Percentiles rank a stretch among this genome's conserved stretches.
These are phyloP conservation scores for Drusus annulatus DNA, from an alignment of 1,140 invertebrate genomes.

Conservation along the genomic window DNA sequence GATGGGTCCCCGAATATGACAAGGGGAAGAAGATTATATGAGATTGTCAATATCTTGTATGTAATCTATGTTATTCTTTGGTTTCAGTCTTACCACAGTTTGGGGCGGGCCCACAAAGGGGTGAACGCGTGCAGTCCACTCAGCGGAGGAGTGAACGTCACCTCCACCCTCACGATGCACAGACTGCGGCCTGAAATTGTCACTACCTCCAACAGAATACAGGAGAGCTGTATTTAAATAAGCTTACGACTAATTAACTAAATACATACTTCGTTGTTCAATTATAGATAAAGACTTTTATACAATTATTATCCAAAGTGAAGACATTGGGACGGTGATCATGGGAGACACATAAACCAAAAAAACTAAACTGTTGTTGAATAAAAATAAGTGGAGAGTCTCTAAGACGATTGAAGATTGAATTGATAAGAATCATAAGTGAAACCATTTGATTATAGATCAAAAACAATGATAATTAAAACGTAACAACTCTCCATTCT, in stretches of 20 bases:
- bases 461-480: too few relatives aligned
- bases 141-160: slow-evolving; percentile 69
- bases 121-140: slow-evolving; percentile 70
- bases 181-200: slow-evolving; percentile 82
- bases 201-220: slow-evolving; percentile 86
- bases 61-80: slow-evolving; percentile 52
- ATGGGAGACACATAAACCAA: not conserved
- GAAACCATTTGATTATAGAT: too few relatives aligned
- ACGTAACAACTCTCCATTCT: too few relatives aligned
- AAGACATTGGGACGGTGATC: slow-evolving; percentile 6
- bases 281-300: slow-evolving; percentile 44
- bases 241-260: not conserved
- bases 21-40: too few relatives aligned
- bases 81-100: slow-evolving; percentile 78
- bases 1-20: too few relatives aligned
- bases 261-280: slow-evolving; percentile 54
- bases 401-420: too few relatives aligned
- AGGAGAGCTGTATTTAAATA: slow-evolving; percentile 89
- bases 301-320: slow-evolving; percentile 40
- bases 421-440: too few relatives aligned
- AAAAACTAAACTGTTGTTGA: not conserved
- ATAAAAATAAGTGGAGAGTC: not conserved
- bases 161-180: slow-evolving; percentile 75
- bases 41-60: too few relatives aligned
- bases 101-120: slow-evolving; percentile 76